Conservation (phyloP, 2,113 vertebrate genomes). For the Bambusicola thoracicus region DNA sequence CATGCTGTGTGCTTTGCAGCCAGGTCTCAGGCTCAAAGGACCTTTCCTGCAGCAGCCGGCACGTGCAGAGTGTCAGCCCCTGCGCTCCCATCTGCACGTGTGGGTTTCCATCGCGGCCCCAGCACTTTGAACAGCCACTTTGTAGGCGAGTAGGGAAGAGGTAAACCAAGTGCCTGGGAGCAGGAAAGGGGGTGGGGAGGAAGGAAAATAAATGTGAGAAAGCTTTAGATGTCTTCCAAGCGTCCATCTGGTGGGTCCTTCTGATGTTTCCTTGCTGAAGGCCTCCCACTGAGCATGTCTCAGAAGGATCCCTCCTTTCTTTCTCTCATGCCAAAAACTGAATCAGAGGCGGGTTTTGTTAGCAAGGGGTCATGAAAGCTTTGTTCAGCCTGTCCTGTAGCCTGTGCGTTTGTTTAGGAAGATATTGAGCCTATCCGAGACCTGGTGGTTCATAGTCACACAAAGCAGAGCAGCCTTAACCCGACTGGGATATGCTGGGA, state of each 20-base stretch:
- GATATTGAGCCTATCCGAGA: constrained; percentile 12
- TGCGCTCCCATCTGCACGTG: background rate
- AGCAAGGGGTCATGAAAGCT: constrained; percentile 25
- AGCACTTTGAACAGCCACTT: constrained; percentile 8
- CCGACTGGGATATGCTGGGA: background rate
- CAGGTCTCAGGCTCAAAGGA: rapidly evolving
- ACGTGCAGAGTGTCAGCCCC: background rate
- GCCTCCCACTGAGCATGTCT: constrained; percentile 46
- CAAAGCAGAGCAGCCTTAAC: background rate
- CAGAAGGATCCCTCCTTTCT: constrained; percentile 58
- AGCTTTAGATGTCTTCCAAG: constrained; percentile 62
- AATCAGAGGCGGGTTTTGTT: constrained; percentile 43
- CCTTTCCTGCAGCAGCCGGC: background rate
- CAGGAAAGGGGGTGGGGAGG: constrained; percentile 33
- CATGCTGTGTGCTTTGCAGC: background rate
- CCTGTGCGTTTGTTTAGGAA: background rate
- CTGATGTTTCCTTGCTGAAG: constrained; percentile 45
- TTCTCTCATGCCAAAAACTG: constrained; percentile 27
- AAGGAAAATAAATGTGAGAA: constrained; percentile 72
- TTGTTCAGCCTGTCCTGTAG: constrained; percentile 26
- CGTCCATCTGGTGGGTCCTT: constrained; percentile 62
- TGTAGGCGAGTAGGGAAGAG: constrained; percentile 47
- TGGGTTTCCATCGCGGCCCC: background rate
- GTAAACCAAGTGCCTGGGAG: background rate
- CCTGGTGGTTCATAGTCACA: background rate